Percentiles rank a stretch among this genome's conserved stretches.
Conservation (phyloP, 2,888 invertebrate species). For the Lomographa bimaculata region DNA sequence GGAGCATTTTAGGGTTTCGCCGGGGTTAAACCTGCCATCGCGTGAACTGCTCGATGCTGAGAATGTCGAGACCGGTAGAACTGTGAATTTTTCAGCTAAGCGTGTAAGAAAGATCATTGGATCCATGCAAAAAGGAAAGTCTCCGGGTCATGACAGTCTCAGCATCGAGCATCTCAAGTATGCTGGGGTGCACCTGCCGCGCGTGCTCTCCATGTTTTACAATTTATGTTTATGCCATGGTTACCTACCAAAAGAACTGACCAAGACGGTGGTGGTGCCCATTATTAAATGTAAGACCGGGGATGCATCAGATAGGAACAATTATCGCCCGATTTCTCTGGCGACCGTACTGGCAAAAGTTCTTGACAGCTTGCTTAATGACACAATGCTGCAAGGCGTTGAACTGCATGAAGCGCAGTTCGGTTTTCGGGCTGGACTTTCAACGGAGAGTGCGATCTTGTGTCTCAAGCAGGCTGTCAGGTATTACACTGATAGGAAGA, state of each 20-base stretch:
- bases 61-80: neutral
- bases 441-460: conserved; percentile 1
- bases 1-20: too few species aligned
- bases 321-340: neutral
- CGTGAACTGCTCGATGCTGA: too few species aligned
- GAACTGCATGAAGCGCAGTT: conserved; percentile 2
- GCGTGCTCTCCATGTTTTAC: conserved; percentile 5
- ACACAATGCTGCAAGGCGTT: neutral
- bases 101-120: neutral
- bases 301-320: neutral
- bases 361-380: conserved; percentile 1
- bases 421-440: neutral
- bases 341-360: neutral
- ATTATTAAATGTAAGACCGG: conserved; percentile 1
- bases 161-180: conserved; percentile 8
- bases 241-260: conserved; percentile 6
- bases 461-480: neutral
- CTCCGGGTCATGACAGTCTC: conserved; percentile 5
- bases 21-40: too few species aligned
- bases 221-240: conserved; percentile 2
- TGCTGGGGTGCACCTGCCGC: conserved; percentile 6
- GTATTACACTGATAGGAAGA: neutral
- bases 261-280: conserved; percentile 2
- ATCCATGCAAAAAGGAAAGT: conserved; percentile 3
- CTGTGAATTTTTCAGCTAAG: neutral